These are phyloP conservation scores for Amphimedon queenslandica DNA, from an alignment of 37 sponge, comb jelly and placozoan genomes.

Conservation along the genomic window DNA sequence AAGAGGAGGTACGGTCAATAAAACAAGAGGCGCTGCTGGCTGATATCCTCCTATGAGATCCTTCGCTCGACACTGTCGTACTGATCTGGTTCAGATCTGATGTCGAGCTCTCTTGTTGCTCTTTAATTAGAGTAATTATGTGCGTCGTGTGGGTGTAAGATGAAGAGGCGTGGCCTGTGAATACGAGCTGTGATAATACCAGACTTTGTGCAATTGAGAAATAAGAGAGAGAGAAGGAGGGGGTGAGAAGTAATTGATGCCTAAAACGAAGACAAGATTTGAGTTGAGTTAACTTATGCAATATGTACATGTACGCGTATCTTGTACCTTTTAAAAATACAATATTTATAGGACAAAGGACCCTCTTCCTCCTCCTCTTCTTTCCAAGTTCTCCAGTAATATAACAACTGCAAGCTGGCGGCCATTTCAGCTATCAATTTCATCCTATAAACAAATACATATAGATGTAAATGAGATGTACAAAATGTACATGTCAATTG, in stretches of 20 bases:
- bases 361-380: too few species aligned
- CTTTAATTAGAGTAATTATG: conserved; percentile 37
- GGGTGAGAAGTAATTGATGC: conserved; percentile 50
- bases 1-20: not conserved
- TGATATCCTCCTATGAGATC: conserved; percentile 26
- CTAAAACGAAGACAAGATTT: too few species aligned
- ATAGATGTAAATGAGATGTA: too few species aligned
- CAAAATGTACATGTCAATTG: too few species aligned
- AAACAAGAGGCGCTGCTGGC: conserved; percentile 11
- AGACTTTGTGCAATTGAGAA: conserved; percentile 33
- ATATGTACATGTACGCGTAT: too few species aligned
- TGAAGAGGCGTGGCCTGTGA: conserved; percentile 34
- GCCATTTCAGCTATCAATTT: too few species aligned
- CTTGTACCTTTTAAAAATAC: too few species aligned
- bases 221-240: conserved; percentile 23
- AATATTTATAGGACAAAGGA: too few species aligned
- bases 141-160: conserved; percentile 45
- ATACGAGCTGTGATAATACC: conserved; percentile 43
- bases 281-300: too few species aligned
- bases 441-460: too few species aligned
- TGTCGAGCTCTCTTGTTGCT: not conserved
- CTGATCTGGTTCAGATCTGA: conserved; percentile 36
- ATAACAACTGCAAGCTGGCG: too few species aligned
- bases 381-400: too few species aligned
- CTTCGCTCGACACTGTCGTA: conserved; percentile 26